Conservation (phyloP, 2,113 vertebrate species). For the Nycticebus coucang region DNA sequence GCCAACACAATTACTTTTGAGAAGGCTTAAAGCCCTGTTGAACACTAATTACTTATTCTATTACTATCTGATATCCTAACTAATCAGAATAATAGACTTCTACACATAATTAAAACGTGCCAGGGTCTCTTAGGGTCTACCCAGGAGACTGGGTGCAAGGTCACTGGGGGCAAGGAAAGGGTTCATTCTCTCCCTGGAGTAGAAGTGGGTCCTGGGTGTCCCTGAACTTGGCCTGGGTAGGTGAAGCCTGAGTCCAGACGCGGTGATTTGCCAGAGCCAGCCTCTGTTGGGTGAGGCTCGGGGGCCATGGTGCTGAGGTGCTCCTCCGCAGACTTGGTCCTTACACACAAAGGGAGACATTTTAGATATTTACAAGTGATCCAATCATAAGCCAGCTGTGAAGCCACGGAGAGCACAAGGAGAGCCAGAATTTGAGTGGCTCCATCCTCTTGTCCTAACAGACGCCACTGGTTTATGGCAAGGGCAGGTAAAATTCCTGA, state of each 20-base stretch:
- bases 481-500: background rate
- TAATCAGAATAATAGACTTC: background rate
- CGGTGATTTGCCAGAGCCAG: fast-evolving
- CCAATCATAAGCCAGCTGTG: background rate
- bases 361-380: background rate
- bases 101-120: fast-evolving
- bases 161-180: background rate
- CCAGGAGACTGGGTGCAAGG: fast-evolving
- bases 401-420: background rate
- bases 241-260: fast-evolving
- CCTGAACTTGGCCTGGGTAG: fast-evolving
- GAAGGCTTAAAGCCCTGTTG: background rate
- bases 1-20: too few relatives aligned
- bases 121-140: fast-evolving
- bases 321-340: fast-evolving
- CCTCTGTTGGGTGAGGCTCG: fast-evolving
- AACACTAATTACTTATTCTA: too few relatives aligned
- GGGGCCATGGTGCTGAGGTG: fast-evolving
- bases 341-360: fast-evolving
- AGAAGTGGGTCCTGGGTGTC: fast-evolving
- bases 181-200: background rate
- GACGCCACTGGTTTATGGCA: background rate
- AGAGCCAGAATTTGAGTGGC: background rate
- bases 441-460: background rate
- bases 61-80: too few relatives aligned